phyloP scores from a whole-genome alignment of 2,797 vertebrate species.

The Apogon talboti region DNA sequence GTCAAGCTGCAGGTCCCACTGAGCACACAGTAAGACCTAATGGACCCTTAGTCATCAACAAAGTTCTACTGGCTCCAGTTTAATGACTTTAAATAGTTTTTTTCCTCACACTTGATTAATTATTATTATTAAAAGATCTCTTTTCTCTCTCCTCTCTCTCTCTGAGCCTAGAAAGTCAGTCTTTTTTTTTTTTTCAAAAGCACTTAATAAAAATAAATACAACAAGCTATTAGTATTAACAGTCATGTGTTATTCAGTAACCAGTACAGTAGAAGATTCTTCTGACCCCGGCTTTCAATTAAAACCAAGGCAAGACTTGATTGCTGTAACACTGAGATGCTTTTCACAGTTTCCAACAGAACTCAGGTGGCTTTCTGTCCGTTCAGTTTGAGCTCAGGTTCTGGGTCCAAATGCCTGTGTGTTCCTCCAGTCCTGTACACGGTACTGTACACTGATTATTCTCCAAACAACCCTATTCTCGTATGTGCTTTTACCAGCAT shows the following conservation, averaged over 20 bases:
- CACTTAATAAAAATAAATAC: conserved; percentile 99
- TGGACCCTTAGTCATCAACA: conserved; percentile 88
- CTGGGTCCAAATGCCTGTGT: conserved; percentile 71
- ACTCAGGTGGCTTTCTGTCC: conserved; percentile 82
- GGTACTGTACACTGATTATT: conserved; percentile 78
- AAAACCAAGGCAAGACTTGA: conserved; percentile 85
- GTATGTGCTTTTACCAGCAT: conserved; percentile 89
- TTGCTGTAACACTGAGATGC: conserved; percentile 96
- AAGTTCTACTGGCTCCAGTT: conserved; percentile 98
- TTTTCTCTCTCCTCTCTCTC: conserved; percentile 67
- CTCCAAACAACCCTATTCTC: conserved; percentile 40
- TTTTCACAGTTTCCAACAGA: conserved; percentile 94
- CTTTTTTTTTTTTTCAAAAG: conserved; percentile 87
- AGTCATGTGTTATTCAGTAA: conserved; percentile 95
- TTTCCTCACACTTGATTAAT: conserved; percentile 89
- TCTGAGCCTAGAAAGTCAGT: conserved; percentile 87
- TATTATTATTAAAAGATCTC: conserved; percentile 92
- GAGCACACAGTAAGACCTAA: conserved; percentile 82
- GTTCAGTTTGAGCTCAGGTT: conserved; percentile 86
- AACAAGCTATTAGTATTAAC: conserved; percentile 96
- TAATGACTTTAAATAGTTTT: conserved; percentile 97
- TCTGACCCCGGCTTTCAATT: conserved; percentile 56
- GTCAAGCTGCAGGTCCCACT: conserved; percentile 79
- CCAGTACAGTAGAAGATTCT: conserved; percentile 91
- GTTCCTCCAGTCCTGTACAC: conserved; percentile 56